Evolutionary conservation across 53 echinoderm and acorn worm genomes (phyloP).

Genomic region (Actinopyga echinites): DNA sequence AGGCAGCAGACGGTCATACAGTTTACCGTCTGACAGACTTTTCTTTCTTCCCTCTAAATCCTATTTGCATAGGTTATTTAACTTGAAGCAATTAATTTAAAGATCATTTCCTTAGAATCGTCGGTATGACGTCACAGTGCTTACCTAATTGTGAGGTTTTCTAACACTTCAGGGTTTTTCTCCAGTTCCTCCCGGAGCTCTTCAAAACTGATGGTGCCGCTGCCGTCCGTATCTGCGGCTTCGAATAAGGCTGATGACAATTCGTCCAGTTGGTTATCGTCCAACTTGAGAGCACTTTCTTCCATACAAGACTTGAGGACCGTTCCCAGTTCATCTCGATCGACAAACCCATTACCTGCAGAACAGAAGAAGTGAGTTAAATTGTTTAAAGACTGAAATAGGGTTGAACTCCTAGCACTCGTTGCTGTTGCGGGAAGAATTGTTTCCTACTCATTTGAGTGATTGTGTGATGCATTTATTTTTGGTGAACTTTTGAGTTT

Average conservation of each 20-base stretch:
- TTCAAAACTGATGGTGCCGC: constrained; percentile 88
- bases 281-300: constrained; percentile 86
- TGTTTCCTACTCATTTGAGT: too few species aligned
- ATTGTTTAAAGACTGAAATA: neutral
- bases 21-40: too few species aligned
- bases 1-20: too few species aligned
- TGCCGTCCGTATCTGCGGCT: constrained; percentile 85
- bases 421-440: too few species aligned
- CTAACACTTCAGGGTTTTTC: constrained; percentile 95
- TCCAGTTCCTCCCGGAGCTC: constrained; percentile 80
- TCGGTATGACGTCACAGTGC: neutral
- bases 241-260: constrained; percentile 83
- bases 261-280: constrained; percentile 72
- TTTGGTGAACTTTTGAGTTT: too few species aligned
- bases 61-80: too few species aligned
- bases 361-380: neutral
- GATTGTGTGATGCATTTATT: too few species aligned
- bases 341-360: constrained; percentile 86
- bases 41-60: too few species aligned
- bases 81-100: too few species aligned
- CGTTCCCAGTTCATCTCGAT: constrained; percentile 75
- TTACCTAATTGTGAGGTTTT: constrained; percentile 94
- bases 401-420: neutral
- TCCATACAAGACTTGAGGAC: constrained; percentile 89
- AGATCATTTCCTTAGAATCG: too few species aligned